Percentiles rank a stretch among this genome's conserved stretches.
Conservation (phyloP, 2,888 invertebrate genomes). For the Drosophila meridiana region DNA sequence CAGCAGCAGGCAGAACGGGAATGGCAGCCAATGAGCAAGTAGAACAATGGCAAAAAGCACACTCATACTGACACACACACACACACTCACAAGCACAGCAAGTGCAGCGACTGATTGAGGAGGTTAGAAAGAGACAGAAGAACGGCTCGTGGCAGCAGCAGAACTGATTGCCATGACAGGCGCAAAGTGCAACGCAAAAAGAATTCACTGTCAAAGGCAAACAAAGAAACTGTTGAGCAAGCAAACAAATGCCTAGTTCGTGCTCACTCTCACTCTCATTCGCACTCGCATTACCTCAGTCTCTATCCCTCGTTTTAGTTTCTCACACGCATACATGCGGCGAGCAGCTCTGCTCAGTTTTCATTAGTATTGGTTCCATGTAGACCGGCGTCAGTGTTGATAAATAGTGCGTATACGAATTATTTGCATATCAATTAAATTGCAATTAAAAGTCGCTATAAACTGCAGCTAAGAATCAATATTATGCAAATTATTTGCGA, state of each 20-base stretch:
- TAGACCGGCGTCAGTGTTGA: slow-evolving; percentile 41
- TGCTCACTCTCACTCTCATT: not conserved
- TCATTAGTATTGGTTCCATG: not conserved
- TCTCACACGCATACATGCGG: not conserved
- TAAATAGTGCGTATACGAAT: slow-evolving; percentile 35
- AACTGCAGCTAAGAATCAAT: slow-evolving; percentile 42
- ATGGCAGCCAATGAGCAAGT: slow-evolving; percentile 39
- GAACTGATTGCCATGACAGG: slow-evolving; percentile 52
- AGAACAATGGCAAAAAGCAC: slow-evolving; percentile 55
- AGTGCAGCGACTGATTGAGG: slow-evolving; percentile 32
- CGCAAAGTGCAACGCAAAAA: slow-evolving; percentile 54
- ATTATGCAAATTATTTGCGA: slow-evolving; percentile 16
- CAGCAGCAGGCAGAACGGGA: slow-evolving; percentile 44
- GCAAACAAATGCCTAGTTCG: slow-evolving; percentile 17
- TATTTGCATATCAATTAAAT: slow-evolving; percentile 46
- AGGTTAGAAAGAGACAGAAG: slow-evolving; percentile 4
- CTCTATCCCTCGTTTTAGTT: not conserved
- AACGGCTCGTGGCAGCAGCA: slow-evolving; percentile 41
- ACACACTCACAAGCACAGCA: not conserved
- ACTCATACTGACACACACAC: slow-evolving; percentile 8
- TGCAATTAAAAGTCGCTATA: slow-evolving; percentile 40
- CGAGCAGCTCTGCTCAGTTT: not conserved
- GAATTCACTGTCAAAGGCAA: slow-evolving; percentile 33
- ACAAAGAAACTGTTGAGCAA: slow-evolving; percentile 55
- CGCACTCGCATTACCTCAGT: not conserved